These are phyloP conservation scores for Campoletis sonorensis DNA, from an alignment of 1,140 invertebrate genomes.

Conservation along the genomic window DNA sequence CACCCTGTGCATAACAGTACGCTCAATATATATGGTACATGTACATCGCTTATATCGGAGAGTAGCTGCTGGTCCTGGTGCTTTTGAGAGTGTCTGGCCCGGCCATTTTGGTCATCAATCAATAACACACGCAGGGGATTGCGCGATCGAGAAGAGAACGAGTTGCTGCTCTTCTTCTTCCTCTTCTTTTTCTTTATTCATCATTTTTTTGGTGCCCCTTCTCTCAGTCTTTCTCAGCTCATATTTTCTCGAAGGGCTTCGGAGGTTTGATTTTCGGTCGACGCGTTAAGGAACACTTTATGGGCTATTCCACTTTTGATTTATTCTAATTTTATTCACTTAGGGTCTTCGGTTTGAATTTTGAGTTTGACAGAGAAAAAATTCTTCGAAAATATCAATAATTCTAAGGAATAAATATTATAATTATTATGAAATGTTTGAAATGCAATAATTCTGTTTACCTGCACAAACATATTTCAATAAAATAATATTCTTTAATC, in stretches of 20 bases:
- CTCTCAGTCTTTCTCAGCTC: background rate
- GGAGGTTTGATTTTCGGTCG: background rate
- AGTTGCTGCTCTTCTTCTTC: conserved; percentile 11
- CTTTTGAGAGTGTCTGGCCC: conserved; percentile 24
- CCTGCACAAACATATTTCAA: background rate
- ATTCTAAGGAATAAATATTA: background rate
- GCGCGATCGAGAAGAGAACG: conserved; percentile 26
- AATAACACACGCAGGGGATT: conserved; percentile 39
- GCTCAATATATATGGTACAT: background rate
- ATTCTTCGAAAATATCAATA: background rate
- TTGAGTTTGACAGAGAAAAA: background rate
- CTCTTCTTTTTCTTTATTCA: conserved; percentile 3
- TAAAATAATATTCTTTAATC: conserved; percentile 23
- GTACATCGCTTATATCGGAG: conserved; percentile 2
- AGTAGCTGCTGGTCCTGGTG: conserved; percentile 35
- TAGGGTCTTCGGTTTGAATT: background rate
- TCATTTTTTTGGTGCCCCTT: no score
- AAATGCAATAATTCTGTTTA: background rate
- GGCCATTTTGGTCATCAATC: conserved; percentile 40
- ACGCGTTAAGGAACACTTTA: background rate
- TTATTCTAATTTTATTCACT: background rate
- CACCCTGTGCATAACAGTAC: no score
- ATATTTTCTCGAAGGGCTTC: conserved; percentile 13
- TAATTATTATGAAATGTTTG: background rate
- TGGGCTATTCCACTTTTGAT: background rate